A percentile compares a stretch with the other conserved stretches of the same genome.
Evolutionary conservation across 2,113 vertebrate species (phyloP).

Genomic region (Lophochroa leadbeateri): DNA sequence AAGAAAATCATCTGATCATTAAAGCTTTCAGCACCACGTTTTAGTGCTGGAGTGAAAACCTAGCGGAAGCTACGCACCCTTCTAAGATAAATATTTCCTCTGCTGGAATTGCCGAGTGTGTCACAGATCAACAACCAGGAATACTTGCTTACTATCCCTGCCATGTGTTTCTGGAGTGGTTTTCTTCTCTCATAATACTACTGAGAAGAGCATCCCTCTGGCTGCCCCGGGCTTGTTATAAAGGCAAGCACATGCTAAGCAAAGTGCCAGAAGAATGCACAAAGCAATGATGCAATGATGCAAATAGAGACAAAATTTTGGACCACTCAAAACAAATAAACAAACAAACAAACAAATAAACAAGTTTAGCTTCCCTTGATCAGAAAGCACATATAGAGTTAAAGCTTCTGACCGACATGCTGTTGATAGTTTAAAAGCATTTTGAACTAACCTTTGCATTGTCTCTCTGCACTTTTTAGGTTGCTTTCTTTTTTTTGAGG

Average conservation of each 20-base stretch:
- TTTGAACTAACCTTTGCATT: slow-evolving; percentile 5
- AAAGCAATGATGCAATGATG: not conserved
- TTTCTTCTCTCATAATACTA: not conserved
- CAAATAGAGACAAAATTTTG: not conserved
- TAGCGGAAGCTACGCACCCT: not conserved
- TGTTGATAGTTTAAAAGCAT: not conserved
- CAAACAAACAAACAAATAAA: not conserved
- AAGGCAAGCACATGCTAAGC: not conserved
- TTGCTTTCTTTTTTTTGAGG: not conserved
- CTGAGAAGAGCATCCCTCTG: not conserved
- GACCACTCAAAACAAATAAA: not conserved
- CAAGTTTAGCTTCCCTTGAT: not conserved
- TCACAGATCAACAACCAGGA: not conserved
- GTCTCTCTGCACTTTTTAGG: not conserved
- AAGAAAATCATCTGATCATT: not conserved
- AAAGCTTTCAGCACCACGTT: slow-evolving; percentile 19
- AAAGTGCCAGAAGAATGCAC: not conserved
- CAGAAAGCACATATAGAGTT: not conserved
- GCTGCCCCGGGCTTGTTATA: not conserved
- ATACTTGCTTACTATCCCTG: slow-evolving; percentile 31
- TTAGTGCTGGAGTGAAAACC: not conserved
- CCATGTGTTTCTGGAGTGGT: not conserved
- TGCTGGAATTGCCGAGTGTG: slow-evolving; percentile 26
- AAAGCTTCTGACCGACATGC: not conserved
- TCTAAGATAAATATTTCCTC: slow-evolving; percentile 56